A percentile compares a stretch with the other conserved stretches of the same genome.
Conservation (phyloP, 2,113 vertebrate genomes). For the Hiodon tergisus region DNA sequence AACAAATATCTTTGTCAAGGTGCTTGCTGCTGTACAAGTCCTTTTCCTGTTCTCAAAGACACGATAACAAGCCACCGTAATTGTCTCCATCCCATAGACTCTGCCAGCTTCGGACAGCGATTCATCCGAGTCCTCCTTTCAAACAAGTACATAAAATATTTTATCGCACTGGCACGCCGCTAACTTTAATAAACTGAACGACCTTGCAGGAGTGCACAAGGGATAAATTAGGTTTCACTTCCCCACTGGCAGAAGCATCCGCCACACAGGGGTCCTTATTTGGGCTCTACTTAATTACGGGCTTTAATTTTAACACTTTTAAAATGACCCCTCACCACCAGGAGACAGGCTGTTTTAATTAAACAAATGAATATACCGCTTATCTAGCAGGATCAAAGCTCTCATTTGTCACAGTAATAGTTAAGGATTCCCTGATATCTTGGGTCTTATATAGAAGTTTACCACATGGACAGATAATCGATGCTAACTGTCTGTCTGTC, state of each 20-base stretch:
- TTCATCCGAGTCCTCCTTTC: conserved; percentile 61
- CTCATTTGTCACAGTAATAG: conserved; percentile 78
- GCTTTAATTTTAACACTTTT: conserved; percentile 90
- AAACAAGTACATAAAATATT: conserved; percentile 84
- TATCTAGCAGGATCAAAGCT: conserved; percentile 72
- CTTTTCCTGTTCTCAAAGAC: conserved; percentile 63
- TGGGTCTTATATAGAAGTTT: conserved; percentile 47
- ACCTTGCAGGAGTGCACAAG: conserved; percentile 77
- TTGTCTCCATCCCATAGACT: conserved; percentile 68
- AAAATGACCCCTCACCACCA: conserved; percentile 79
- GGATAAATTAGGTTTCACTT: conserved; percentile 84
- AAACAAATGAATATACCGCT: conserved; percentile 83
- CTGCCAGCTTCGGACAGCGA: conserved; percentile 63
- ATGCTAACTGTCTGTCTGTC: conserved; percentile 13
- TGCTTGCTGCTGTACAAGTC: conserved; percentile 66
- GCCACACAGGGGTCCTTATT: conserved; percentile 82
- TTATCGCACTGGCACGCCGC: conserved; percentile 76
- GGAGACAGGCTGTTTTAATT: conserved; percentile 85
- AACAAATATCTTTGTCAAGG: conserved; percentile 76
- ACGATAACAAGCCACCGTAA: conserved; percentile 78
- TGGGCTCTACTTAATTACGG: conserved; percentile 90
- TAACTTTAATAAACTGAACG: conserved; percentile 88
- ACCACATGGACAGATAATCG: conserved; percentile 21
- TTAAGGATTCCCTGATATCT: conserved; percentile 66
- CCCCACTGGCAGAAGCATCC: conserved; percentile 60